These are phyloP conservation scores for Monoplex corrugatus DNA, from an alignment of 2,888 invertebrate species.

Conservation along the genomic window DNA sequence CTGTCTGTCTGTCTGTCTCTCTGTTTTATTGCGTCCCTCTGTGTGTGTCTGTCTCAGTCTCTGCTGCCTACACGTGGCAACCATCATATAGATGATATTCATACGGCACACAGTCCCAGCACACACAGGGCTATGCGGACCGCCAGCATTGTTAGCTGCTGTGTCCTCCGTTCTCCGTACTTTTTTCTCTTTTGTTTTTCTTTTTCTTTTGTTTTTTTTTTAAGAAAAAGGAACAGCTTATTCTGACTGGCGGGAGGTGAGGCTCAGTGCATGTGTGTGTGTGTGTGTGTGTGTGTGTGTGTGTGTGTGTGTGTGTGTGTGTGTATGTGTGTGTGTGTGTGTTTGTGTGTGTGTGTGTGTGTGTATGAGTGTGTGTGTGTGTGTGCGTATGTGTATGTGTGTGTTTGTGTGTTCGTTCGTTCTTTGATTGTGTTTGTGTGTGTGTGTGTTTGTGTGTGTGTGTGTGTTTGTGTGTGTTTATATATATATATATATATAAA, in stretches of 20 bases:
- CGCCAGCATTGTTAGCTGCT: conserved; percentile 4
- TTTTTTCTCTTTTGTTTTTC: no score
- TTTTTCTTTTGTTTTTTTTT: no score
- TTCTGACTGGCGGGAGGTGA: background rate
- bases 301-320: no score
- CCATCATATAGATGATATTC: background rate
- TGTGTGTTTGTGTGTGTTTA: conserved; percentile 13
- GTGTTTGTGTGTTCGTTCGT: no score
- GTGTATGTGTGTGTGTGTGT: no score
- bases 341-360: no score
- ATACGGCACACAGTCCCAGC: background rate
- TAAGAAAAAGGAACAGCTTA: background rate
- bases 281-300: conserved; percentile 1
- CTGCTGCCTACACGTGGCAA: background rate
- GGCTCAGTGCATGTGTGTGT: no score
- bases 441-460: conserved; percentile 1
- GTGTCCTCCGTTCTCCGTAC: no score
- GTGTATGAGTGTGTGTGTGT: no score
- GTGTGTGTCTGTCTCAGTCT: background rate
- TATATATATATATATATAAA: no score
- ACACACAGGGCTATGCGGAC: background rate
- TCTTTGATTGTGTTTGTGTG: background rate
- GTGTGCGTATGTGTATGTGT: no score
- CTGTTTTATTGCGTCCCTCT: background rate
- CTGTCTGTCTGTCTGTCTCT: background rate